Evolutionary conservation across 1,140 invertebrate species (phyloP).

Genomic region (Drusus annulatus): DNA sequence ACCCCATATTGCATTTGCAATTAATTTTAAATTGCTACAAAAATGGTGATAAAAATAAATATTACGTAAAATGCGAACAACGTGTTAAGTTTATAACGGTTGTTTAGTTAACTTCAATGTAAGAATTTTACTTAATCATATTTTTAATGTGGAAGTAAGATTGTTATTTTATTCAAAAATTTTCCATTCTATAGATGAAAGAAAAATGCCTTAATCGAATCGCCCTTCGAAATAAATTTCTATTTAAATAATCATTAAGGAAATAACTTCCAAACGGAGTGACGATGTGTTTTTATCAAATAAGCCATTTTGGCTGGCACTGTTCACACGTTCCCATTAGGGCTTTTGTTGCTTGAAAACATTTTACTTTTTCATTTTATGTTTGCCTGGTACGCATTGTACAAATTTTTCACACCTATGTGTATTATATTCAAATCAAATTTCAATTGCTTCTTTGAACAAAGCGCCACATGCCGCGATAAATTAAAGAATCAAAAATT

Average conservation of each 20-base stretch:
- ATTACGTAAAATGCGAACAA: too few species aligned
- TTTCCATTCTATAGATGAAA: too few species aligned
- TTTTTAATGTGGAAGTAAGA: too few species aligned
- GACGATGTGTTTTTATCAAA: background rate
- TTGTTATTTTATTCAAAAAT: too few species aligned
- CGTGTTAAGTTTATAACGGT: too few species aligned
- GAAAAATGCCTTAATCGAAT: too few species aligned
- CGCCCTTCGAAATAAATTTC: background rate
- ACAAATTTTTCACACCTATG: background rate
- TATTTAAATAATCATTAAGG: slow-evolving; percentile 8
- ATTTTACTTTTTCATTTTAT: background rate
- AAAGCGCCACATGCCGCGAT: background rate
- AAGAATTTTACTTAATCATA: too few species aligned
- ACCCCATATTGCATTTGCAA: too few species aligned
- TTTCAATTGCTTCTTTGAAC: slow-evolving; percentile 31
- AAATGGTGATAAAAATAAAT: too few species aligned
- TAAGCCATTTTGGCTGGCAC: background rate
- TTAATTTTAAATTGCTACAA: too few species aligned
- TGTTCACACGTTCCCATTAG: background rate
- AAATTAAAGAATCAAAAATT: background rate
- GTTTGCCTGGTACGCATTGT: slow-evolving; percentile 22
- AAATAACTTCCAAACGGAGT: background rate
- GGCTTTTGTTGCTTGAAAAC: background rate
- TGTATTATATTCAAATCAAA: slow-evolving; percentile 27
- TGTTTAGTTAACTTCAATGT: too few species aligned